Evolutionary conservation across 2,888 invertebrate species (phyloP).

Genomic region (Sphaerophoria rueppellii): DNA sequence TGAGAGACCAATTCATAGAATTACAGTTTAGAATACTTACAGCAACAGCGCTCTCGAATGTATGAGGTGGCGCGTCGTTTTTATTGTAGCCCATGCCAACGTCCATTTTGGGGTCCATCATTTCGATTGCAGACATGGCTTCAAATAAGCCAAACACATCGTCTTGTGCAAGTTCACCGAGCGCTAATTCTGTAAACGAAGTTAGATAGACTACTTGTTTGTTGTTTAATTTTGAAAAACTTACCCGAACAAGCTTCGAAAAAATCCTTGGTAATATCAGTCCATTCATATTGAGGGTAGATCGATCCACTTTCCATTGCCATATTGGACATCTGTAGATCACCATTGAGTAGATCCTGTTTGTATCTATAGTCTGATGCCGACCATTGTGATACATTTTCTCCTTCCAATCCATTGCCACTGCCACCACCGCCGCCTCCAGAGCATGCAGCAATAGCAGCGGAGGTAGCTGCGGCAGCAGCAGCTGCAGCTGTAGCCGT

Average conservation of each 20-base stretch:
- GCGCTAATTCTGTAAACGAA: slow-evolving; percentile 86
- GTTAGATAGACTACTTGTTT: neutral
- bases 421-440: neutral
- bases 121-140: slow-evolving; percentile 99
- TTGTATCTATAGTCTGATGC: slow-evolving; percentile 59
- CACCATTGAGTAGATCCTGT: slow-evolving; percentile 55
- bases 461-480: slow-evolving; percentile 74
- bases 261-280: slow-evolving; percentile 84
- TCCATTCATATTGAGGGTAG: slow-evolving; percentile 80
- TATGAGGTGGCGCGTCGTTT: slow-evolving; percentile 91
- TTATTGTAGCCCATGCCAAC: slow-evolving; percentile 98
- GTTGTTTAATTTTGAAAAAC: neutral
- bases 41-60: slow-evolving; percentile 93
- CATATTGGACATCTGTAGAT: slow-evolving; percentile 63
- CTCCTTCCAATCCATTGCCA: slow-evolving; percentile 22
- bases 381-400: slow-evolving; percentile 54
- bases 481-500: slow-evolving; percentile 76
- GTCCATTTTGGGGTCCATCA: slow-evolving; percentile 99
- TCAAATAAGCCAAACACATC: slow-evolving; percentile 96
- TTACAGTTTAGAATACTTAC: slow-evolving; percentile 82
- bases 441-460: slow-evolving; percentile 62
- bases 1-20: no score
- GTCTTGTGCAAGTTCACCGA: slow-evolving; percentile 96
- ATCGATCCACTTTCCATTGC: slow-evolving; percentile 73
- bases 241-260: slow-evolving; percentile 85